Percentiles rank a stretch among this genome's conserved stretches.
phyloP scores from a whole-genome alignment of 2,797 vertebrate species.

The Falco novaeseelandiae region DNA sequence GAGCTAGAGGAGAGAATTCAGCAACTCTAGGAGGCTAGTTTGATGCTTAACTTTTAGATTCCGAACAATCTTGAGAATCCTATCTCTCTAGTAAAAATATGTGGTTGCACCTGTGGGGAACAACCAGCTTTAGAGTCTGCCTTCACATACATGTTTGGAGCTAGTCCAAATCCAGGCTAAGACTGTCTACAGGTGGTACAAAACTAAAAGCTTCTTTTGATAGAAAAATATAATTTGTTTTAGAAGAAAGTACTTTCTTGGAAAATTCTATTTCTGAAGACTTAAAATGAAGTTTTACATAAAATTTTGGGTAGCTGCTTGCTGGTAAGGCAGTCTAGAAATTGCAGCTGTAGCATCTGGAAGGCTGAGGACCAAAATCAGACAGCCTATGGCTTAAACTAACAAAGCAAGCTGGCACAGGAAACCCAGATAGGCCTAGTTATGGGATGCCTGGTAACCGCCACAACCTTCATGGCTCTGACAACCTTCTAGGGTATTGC shows the following conservation, averaged over 20 bases:
- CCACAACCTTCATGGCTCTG: neutral
- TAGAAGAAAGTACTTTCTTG: neutral
- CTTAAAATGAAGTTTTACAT: neutral
- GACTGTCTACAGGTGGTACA: neutral
- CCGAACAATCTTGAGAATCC: neutral
- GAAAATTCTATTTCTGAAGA: neutral
- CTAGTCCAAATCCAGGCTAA: neutral
- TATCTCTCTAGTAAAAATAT: neutral
- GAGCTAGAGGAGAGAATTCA: neutral
- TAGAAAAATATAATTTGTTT: neutral
- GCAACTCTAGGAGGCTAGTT: neutral
- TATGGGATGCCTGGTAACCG: neutral
- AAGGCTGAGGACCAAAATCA: neutral
- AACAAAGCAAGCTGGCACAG: neutral
- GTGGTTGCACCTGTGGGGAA: neutral
- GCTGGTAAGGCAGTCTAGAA: neutral
- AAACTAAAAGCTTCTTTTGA: neutral
- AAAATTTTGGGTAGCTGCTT: neutral
- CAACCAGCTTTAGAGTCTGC: neutral
- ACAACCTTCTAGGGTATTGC: neutral
- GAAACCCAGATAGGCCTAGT: neutral
- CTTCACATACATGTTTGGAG: neutral
- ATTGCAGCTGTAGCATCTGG: neutral
- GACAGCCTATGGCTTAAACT: neutral
- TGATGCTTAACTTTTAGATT: neutral